These are phyloP conservation scores for Eupleurogrammus muticus DNA, from an alignment of 2,797 vertebrate genomes.

Conservation along the genomic window DNA sequence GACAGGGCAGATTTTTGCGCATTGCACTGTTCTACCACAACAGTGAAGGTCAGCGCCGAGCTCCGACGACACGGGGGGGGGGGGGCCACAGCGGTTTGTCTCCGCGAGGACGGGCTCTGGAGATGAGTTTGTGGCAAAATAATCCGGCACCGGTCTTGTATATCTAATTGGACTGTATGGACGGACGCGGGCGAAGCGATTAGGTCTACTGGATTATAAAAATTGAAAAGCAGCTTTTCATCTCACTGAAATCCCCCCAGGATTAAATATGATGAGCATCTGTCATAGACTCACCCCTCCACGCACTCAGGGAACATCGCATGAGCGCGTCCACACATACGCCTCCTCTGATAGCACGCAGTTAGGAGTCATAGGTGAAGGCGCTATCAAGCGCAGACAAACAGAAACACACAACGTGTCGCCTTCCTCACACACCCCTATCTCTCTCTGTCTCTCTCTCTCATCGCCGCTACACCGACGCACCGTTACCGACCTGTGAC, in stretches of 20 bases:
- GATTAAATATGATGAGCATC: slow-evolving; percentile 83
- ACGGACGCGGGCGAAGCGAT: slow-evolving; percentile 64
- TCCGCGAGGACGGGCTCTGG: slow-evolving; percentile 44
- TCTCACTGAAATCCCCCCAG: slow-evolving; percentile 78
- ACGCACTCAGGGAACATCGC: slow-evolving; percentile 20
- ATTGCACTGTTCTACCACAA: slow-evolving; percentile 40
- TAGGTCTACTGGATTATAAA: slow-evolving; percentile 80
- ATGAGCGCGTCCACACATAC: slow-evolving; percentile 40
- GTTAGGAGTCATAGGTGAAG: slow-evolving; percentile 50
- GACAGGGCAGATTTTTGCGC: slow-evolving; percentile 60
- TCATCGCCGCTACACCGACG: slow-evolving; percentile 36
- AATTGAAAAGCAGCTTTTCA: slow-evolving; percentile 85
- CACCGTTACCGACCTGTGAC: slow-evolving; percentile 66
- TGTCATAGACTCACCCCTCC: slow-evolving; percentile 65
- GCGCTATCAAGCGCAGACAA: slow-evolving; percentile 52
- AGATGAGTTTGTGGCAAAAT: slow-evolving; percentile 50
- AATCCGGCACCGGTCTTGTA: slow-evolving; percentile 61
- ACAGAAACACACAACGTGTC: slow-evolving; percentile 20
- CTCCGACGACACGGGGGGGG: not conserved
- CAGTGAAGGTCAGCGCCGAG: slow-evolving; percentile 62
- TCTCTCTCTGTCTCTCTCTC: slow-evolving; percentile 11
- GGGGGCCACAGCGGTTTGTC: slow-evolving; percentile 39
- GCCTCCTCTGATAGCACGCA: slow-evolving; percentile 45
- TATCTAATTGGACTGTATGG: slow-evolving; percentile 79
- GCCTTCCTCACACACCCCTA: not conserved